Conservation (phyloP, 2,888 invertebrate species). For the Microctonus aethiopoides region DNA sequence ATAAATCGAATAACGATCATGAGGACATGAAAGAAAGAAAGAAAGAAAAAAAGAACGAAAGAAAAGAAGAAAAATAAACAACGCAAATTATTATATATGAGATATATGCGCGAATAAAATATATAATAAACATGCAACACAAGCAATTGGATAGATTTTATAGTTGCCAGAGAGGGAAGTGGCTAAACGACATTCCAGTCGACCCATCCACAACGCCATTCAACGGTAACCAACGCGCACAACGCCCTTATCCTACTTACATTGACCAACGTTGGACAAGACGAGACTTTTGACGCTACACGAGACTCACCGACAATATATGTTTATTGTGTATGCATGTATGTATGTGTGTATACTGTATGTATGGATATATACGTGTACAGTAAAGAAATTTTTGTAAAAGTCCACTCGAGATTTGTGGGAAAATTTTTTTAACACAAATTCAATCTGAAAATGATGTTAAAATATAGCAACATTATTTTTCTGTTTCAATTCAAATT, state of each 20-base stretch:
- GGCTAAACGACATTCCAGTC: conserved; percentile 66
- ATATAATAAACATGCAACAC: conserved; percentile 34
- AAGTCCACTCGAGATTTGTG: too few species aligned
- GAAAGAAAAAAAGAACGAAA: too few species aligned
- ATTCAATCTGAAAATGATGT: too few species aligned
- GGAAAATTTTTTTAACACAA: background rate
- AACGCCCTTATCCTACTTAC: conserved; percentile 57
- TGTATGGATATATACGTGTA: background rate
- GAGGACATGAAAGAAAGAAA: too few species aligned
- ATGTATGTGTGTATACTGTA: too few species aligned
- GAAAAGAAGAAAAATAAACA: too few species aligned
- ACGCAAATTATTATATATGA: conserved; percentile 26
- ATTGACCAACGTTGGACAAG: conserved; percentile 5
- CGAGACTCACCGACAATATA: background rate
- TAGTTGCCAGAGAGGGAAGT: conserved; percentile 60
- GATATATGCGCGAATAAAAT: conserved; percentile 33
- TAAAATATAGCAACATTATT: too few species aligned
- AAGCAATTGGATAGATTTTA: conserved; percentile 45
- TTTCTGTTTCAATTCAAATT: too few species aligned
- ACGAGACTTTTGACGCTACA: background rate
- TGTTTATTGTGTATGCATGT: background rate
- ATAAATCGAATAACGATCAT: too few species aligned
- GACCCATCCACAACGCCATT: conserved; percentile 60
- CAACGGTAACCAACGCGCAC: conserved; percentile 66
- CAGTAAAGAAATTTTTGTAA: too few species aligned